Evolutionary conservation across 1,140 invertebrate genomes (phyloP).

Genomic region (Bombus cullumanus): DNA sequence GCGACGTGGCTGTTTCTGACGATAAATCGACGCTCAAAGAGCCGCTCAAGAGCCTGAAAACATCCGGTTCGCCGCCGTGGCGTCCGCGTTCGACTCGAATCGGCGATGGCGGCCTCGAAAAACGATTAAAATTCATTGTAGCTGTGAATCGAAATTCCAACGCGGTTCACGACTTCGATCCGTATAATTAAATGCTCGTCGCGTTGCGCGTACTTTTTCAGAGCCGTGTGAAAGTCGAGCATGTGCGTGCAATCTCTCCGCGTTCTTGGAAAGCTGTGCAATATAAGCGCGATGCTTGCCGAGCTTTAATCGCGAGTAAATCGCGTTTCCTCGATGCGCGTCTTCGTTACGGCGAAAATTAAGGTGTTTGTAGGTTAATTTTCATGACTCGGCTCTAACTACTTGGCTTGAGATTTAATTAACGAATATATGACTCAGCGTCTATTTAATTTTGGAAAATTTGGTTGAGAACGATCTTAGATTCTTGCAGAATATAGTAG

Average conservation of each 20-base stretch:
- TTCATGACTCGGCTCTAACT: background rate
- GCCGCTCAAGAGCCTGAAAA: background rate
- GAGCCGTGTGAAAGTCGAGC: background rate
- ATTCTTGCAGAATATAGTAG: too few species aligned
- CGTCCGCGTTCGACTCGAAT: background rate
- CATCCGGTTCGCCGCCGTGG: background rate
- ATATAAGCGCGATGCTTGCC: too few species aligned
- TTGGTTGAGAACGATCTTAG: background rate
- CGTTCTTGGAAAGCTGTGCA: background rate
- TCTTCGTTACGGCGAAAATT: background rate
- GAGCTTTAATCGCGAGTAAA: background rate
- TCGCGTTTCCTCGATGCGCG: background rate
- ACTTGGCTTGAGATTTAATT: background rate
- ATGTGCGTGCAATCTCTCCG: conserved; percentile 19
- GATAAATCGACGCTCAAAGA: conserved; percentile 24
- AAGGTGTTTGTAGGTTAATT: background rate
- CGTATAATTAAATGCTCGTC: conserved; percentile 59
- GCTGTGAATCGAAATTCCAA: conserved; percentile 34
- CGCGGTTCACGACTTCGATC: conserved; percentile 34
- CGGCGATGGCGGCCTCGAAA: too few species aligned
- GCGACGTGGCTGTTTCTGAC: background rate
- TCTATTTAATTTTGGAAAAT: background rate
- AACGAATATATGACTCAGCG: background rate
- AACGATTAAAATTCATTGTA: background rate
- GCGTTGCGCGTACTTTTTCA: background rate